Percentiles rank a stretch among this genome's conserved stretches.
Evolutionary conservation across 1,140 invertebrate species (phyloP).

Genomic region (Vollenhovia emeryi): DNA sequence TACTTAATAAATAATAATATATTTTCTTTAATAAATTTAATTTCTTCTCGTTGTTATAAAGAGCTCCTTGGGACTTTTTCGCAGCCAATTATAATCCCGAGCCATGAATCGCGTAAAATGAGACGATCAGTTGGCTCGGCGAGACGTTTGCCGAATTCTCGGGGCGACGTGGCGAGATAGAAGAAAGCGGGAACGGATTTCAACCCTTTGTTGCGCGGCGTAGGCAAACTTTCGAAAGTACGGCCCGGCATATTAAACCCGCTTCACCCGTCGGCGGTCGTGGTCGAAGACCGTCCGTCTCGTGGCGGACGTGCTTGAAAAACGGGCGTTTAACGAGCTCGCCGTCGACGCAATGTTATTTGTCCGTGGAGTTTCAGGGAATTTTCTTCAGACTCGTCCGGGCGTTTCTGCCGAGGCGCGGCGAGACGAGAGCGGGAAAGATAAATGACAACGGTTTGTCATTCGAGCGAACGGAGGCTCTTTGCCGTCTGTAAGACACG

Average conservation of each 20-base stretch:
- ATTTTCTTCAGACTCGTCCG: slow-evolving; percentile 8
- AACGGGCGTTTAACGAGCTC: slow-evolving; percentile 46
- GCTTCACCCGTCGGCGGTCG: slow-evolving; percentile 2
- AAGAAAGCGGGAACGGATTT: slow-evolving; percentile 34
- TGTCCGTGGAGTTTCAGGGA: slow-evolving; percentile 30
- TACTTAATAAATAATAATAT: too few species aligned
- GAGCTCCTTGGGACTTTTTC: background rate
- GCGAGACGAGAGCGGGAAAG: background rate
- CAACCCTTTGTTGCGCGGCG: slow-evolving; percentile 29
- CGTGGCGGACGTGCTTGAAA: slow-evolving; percentile 23
- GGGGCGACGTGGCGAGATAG: background rate
- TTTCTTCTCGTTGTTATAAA: background rate
- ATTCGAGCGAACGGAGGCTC: slow-evolving; percentile 19
- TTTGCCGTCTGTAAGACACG: slow-evolving; percentile 28
- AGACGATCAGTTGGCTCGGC: slow-evolving; percentile 13
- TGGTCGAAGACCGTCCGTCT: slow-evolving; percentile 28
- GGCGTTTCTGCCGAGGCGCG: background rate
- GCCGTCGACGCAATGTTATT: slow-evolving; percentile 32
- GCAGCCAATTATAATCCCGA: slow-evolving; percentile 66
- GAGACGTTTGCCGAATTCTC: background rate
- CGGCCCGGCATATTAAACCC: slow-evolving; percentile 34
- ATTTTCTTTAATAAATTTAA: too few species aligned
- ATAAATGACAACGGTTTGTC: slow-evolving; percentile 45
- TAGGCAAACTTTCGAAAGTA: slow-evolving; percentile 29
- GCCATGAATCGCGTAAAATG: slow-evolving; percentile 70